Percentiles rank a stretch among this genome's conserved stretches.
These are phyloP conservation scores for Zaprionus ornatus DNA, from an alignment of 1,140 invertebrate genomes.

Conservation along the genomic window DNA sequence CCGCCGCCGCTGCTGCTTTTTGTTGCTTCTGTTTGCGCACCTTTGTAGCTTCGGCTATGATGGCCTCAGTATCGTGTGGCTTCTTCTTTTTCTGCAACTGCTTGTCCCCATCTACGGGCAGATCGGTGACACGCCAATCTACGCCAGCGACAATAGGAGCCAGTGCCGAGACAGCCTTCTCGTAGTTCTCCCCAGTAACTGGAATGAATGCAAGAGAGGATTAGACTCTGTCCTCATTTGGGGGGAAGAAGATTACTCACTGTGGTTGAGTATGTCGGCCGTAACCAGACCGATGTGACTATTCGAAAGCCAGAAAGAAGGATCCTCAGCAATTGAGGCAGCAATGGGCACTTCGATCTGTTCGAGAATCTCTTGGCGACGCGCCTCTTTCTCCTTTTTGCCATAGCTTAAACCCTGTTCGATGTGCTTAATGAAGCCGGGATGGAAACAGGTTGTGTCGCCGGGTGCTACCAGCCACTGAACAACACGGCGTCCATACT, in stretches of 20 bases:
- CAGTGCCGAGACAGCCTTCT: slow-evolving; percentile 84
- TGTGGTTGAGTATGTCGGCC: slow-evolving; percentile 88
- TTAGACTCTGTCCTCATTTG: neutral
- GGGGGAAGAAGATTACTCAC: slow-evolving; percentile 56
- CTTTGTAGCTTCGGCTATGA: slow-evolving; percentile 63
- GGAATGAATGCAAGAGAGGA: neutral
- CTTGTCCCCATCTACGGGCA: slow-evolving; percentile 51
- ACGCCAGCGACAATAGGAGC: slow-evolving; percentile 84
- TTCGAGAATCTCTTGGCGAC: slow-evolving; percentile 90
- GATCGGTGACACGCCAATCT: slow-evolving; percentile 78
- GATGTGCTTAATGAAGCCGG: slow-evolving; percentile 88
- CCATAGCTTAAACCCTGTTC: slow-evolving; percentile 89
- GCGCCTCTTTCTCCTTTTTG: slow-evolving; percentile 91
- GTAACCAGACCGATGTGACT: slow-evolving; percentile 89
- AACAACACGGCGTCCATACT: slow-evolving; percentile 90
- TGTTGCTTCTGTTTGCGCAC: slow-evolving; percentile 57
- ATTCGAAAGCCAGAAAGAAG: slow-evolving; percentile 88
- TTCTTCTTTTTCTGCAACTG: slow-evolving; percentile 45
- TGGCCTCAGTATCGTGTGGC: slow-evolving; percentile 64
- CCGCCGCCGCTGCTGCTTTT: slow-evolving; percentile 4
- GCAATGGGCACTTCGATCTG: slow-evolving; percentile 88
- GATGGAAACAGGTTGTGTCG: slow-evolving; percentile 90
- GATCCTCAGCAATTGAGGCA: slow-evolving; percentile 86
- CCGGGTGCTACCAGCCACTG: slow-evolving; percentile 93
- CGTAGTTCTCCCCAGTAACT: slow-evolving; percentile 69